Evolutionary conservation across 2,888 invertebrate species (phyloP).

Genomic region (Endotricha flammealis): DNA sequence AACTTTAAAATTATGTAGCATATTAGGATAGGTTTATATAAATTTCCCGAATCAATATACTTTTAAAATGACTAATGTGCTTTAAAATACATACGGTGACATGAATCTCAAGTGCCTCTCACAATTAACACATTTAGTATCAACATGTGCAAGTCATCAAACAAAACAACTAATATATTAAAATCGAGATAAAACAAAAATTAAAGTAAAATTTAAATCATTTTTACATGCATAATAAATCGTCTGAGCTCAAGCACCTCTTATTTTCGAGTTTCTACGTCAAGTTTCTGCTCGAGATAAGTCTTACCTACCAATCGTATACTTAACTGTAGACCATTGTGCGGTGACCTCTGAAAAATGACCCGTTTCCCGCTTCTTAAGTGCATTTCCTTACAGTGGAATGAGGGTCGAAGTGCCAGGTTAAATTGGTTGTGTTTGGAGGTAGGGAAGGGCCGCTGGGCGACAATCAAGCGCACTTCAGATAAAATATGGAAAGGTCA

Average conservation of each 20-base stretch:
- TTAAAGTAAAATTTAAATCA: conserved; percentile 3
- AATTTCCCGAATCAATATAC: too few species aligned
- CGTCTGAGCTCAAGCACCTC: conserved; percentile 43
- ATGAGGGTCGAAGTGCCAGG: conserved; percentile 42
- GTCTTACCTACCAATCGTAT: conserved; percentile 58
- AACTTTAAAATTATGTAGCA: too few species aligned
- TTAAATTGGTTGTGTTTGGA: conserved; percentile 50
- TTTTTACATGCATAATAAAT: conserved; percentile 34
- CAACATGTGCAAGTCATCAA: too few species aligned
- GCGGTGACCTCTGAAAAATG: conserved; percentile 45
- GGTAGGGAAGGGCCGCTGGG: conserved; percentile 58
- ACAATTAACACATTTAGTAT: too few species aligned
- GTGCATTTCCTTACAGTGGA: conserved; percentile 37
- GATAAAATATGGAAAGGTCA: conserved; percentile 76
- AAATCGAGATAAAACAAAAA: neutral
- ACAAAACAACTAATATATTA: conserved; percentile 13
- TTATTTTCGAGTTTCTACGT: conserved; percentile 49
- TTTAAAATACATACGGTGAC: too few species aligned
- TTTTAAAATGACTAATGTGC: too few species aligned
- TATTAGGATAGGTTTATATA: too few species aligned
- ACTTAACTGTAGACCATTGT: conserved; percentile 47
- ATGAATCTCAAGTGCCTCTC: too few species aligned
- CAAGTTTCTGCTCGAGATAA: conserved; percentile 59
- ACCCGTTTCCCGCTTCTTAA: conserved; percentile 41
- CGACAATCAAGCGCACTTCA: conserved; percentile 68